Conservation (phyloP, 2,888 invertebrate species). For the Laspeyria flexula region DNA sequence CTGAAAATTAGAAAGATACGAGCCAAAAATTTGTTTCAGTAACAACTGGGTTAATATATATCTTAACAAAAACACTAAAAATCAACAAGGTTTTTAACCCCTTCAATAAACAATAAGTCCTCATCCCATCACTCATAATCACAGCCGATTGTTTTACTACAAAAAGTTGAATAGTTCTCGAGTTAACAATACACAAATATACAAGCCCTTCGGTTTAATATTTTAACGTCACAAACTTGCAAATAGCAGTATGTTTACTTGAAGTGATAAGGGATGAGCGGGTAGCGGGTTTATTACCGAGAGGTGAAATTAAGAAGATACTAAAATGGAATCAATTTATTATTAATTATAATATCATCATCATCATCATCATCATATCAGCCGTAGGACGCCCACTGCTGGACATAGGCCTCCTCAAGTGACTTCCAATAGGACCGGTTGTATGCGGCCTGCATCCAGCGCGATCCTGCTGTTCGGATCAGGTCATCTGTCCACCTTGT, state of each 20-base stretch:
- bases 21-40: too few relatives aligned
- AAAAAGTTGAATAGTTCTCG: conserved; percentile 62
- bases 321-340: background rate
- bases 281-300: conserved; percentile 21
- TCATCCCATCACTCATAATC: conserved; percentile 51
- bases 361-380: too few relatives aligned
- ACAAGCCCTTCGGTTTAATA: conserved; percentile 68
- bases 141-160: conserved; percentile 61
- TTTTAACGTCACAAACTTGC: conserved; percentile 66
- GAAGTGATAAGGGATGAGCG: conserved; percentile 18
- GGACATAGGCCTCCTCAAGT: too few relatives aligned
- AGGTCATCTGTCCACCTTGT: too few relatives aligned
- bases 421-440: too few relatives aligned
- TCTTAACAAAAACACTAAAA: conserved; percentile 2
- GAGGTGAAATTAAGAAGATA: background rate
- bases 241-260: conserved; percentile 32
- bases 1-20: too few relatives aligned
- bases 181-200: conserved; percentile 68
- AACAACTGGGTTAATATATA: too few relatives aligned
- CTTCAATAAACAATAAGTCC: conserved; percentile 8
- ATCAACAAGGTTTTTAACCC: conserved; percentile 5
- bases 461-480: too few relatives aligned
- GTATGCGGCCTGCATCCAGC: too few relatives aligned
- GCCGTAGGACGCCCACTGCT: too few relatives aligned
- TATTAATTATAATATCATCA: background rate